Evolutionary conservation across 2,797 vertebrate species (phyloP), one percentile per base, ranked within the genome.

Genomic region (Periparus ater): DNA sequence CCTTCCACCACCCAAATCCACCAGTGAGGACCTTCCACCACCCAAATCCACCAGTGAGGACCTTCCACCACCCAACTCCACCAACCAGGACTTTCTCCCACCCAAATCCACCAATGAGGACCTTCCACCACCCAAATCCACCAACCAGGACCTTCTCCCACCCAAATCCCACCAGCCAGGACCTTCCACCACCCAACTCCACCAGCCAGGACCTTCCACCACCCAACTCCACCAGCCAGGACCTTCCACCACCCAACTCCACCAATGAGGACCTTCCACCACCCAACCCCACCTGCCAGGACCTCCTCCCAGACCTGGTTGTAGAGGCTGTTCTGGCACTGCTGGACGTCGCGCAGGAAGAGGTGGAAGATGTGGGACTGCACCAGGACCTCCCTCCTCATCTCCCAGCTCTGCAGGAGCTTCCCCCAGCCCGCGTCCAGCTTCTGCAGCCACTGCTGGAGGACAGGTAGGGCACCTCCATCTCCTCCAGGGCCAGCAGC

Each of bases 371-470:
- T 97, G 89, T 99, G 99, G 0, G 99, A 98, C 95, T 99, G 99
- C 23, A 99, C 99, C 92, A 99, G 97, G 18, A 98, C 97, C 29
- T 99, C 99, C 25, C 99, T 96, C 29, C 99, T 96, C 62, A 84
- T 97, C 94, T 99, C 99, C 99, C 99, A 99, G 98, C 99, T 98
- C 97, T 98, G 98, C 63, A 99, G 97, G 72, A 99, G 97, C 86
- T 99, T 99, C 93, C 98, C 99, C 99, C 99, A 99, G 47, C 99
- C 99, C 0, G 99, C 98, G 4, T 99, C 99, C 21, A 99, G 89
- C 96, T 99, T 99, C 85, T 99, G 99, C 50, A 99, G 96, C 99
- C 99, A 99, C 97, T 99, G 98, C 95, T 99, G 99, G 16, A 99
- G 97, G 99, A 98, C 17, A 99, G 97, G 72, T 97, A 98, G 1